Percentiles rank a stretch among this genome's conserved stretches.
Conservation (phyloP, 2,888 invertebrate species). For the Plusia festucae region DNA sequence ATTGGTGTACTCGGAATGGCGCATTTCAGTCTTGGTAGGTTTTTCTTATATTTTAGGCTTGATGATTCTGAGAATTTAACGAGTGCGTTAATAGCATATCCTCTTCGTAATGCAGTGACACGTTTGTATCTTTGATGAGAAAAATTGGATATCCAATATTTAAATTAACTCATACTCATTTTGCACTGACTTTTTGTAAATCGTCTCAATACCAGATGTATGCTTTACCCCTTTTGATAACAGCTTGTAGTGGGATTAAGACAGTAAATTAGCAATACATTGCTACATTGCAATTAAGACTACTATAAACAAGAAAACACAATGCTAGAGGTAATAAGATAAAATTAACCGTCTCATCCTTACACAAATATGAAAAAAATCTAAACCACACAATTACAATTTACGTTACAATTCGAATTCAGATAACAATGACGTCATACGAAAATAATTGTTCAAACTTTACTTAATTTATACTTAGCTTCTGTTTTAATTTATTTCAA, state of each 20-base stretch:
- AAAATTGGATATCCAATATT: too few relatives aligned
- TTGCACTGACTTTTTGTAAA: too few relatives aligned
- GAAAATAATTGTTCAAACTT: constrained; percentile 9
- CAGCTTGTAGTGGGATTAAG: background rate
- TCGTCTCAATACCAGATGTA: too few relatives aligned
- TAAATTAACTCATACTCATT: too few relatives aligned
- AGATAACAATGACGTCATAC: constrained; percentile 65
- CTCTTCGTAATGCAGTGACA: too few relatives aligned
- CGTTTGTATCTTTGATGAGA: too few relatives aligned
- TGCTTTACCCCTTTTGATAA: too few relatives aligned
- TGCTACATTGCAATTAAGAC: constrained; percentile 24
- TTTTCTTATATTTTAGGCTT: too few relatives aligned
- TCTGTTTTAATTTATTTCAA: background rate
- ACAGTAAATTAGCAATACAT: background rate
- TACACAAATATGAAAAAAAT: constrained; percentile 65
- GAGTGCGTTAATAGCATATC: too few relatives aligned
- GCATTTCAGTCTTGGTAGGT: constrained; percentile 95
- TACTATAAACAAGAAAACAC: constrained; percentile 38
- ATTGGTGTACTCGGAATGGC: constrained; percentile 96
- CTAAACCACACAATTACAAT: constrained; percentile 63
- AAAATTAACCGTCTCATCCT: constrained; percentile 53
- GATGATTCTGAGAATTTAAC: too few relatives aligned
- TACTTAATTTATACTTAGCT: background rate
- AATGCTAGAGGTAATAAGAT: constrained; percentile 44
- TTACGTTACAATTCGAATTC: constrained; percentile 59